These are phyloP conservation scores for Thamnophis elegans DNA, from an alignment of 2,797 vertebrate species.

Conservation along the genomic window DNA sequence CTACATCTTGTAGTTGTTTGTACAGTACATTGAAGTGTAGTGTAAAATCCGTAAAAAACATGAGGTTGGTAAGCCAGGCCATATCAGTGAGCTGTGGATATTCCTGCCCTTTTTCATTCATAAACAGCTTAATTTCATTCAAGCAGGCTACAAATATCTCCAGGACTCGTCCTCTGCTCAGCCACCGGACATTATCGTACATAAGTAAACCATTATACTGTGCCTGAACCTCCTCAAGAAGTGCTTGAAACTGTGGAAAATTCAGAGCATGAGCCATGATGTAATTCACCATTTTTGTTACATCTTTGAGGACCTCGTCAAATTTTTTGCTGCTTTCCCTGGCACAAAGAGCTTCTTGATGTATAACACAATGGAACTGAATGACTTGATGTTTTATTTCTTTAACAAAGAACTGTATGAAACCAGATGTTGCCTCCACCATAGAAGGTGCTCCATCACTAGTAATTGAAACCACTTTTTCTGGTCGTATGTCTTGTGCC, in stretches of 20 bases:
- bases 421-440: slow-evolving; percentile 8
- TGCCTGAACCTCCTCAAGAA: neutral
- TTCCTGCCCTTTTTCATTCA: no score
- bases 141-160: neutral
- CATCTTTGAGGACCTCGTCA: no score
- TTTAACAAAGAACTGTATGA: neutral
- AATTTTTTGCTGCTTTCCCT: no score
- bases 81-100: no score
- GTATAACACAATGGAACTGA: no score
- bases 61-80: neutral
- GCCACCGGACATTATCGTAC: neutral
- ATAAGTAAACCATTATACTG: neutral
- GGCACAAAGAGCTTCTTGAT: no score
- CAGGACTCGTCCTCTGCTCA: neutral
- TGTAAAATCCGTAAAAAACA: no score
- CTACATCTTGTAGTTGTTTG: no score
- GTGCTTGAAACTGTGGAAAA: neutral
- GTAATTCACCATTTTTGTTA: no score
- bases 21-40: no score
- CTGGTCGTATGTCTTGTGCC: neutral
- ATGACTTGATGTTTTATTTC: neutral
- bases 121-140: neutral
- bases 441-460: slow-evolving; percentile 23
- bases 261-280: no score
- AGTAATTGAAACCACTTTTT: slow-evolving; percentile 40